Conservation (phyloP, 2,888 invertebrate species). For the Chymomyza amoena region DNA sequence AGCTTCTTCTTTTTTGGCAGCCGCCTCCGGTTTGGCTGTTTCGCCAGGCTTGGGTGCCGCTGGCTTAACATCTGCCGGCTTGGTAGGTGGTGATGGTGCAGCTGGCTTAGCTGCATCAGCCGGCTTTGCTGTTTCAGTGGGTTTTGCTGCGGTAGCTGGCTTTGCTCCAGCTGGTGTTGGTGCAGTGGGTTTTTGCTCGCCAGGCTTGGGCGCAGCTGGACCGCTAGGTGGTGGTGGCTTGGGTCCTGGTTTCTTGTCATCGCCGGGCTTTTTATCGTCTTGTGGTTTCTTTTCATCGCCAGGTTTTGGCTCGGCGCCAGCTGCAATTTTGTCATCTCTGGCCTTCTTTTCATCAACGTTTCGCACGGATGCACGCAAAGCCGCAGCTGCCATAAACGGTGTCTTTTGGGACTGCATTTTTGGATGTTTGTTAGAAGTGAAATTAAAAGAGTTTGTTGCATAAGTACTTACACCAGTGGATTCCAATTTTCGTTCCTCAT, state of each 20-base stretch:
- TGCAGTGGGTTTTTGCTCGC: constrained; percentile 46
- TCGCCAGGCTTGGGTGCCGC: constrained; percentile 69
- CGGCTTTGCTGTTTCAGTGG: constrained; percentile 43
- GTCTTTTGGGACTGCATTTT: constrained; percentile 43
- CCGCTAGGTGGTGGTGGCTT: constrained; percentile 19
- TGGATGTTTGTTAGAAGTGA: background rate
- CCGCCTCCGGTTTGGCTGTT: constrained; percentile 69
- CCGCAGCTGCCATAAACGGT: constrained; percentile 43
- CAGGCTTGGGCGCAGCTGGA: constrained; percentile 36
- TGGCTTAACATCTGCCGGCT: constrained; percentile 70
- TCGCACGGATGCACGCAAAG: constrained; percentile 52
- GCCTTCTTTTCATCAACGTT: constrained; percentile 51
- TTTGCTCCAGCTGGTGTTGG: constrained; percentile 36
- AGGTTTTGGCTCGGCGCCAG: constrained; percentile 7
- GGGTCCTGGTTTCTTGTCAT: constrained; percentile 22
- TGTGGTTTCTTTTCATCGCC: constrained; percentile 33
- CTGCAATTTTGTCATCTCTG: constrained; percentile 4
- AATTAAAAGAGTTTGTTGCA: too few species aligned
- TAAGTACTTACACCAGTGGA: constrained; percentile 35
- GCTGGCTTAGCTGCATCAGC: constrained; percentile 51
- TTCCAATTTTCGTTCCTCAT: constrained; percentile 41
- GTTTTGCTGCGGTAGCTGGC: constrained; percentile 41
- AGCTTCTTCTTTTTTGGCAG: constrained; percentile 68
- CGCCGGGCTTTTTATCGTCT: constrained; percentile 43
- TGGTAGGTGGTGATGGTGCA: constrained; percentile 69